These are phyloP conservation scores for Drosophila robusta DNA, from an alignment of 2,888 invertebrate genomes.

Conservation along the genomic window DNA sequence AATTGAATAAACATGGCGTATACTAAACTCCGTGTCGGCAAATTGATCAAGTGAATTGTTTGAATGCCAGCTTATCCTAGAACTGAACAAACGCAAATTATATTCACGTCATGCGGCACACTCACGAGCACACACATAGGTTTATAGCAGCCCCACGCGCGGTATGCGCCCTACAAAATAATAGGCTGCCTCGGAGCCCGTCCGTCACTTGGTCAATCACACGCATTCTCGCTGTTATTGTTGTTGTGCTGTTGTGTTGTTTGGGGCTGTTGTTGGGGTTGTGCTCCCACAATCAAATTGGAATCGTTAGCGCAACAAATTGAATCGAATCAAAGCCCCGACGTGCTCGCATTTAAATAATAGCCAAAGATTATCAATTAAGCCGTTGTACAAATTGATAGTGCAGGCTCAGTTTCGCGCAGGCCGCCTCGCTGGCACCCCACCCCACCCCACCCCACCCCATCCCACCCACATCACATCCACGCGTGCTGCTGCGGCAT, in stretches of 20 bases:
- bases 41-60: conserved; percentile 59
- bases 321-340: conserved; percentile 71
- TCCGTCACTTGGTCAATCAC: conserved; percentile 48
- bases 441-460: not conserved
- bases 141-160: not conserved
- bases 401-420: conserved; percentile 50
- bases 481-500: conserved; percentile 34
- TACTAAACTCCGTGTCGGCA: conserved; percentile 21
- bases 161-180: conserved; percentile 16
- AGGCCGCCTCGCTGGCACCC: not conserved
- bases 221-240: conserved; percentile 20
- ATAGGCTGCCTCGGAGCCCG: conserved; percentile 31
- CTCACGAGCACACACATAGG: conserved; percentile 24
- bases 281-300: conserved; percentile 58
- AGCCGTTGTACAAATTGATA: conserved; percentile 77
- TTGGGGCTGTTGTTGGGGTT: conserved; percentile 32
- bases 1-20: conserved; percentile 31
- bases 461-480: not conserved
- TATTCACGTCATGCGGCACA: conserved; percentile 56
- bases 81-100: conserved; percentile 56
- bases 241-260: conserved; percentile 22
- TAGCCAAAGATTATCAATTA: conserved; percentile 81
- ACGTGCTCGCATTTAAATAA: conserved; percentile 72
- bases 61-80: conserved; percentile 40
- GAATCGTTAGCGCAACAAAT: conserved; percentile 75